Base-by-base conservation (phyloP, 2,888 invertebrate genomes). In the Sturmia bella region DNA sequence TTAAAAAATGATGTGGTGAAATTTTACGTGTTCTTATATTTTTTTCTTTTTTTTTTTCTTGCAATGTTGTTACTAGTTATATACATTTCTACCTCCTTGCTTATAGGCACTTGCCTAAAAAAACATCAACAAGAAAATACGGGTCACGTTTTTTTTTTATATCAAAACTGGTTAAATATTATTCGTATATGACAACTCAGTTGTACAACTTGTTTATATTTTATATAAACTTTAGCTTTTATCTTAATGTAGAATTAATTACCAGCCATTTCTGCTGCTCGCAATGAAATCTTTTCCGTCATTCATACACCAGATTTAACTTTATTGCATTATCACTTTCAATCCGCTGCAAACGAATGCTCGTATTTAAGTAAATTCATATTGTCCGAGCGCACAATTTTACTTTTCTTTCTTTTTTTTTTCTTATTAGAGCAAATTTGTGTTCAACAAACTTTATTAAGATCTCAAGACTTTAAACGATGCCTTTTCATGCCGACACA, bases 381-480 rank as follows among this genome's bases (percentile, higher is more conserved):
- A 68, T 66, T 54, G 57, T 50, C 45, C 45, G 61, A 15, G 50
- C 39, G 45, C 17, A 59, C 21, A 68, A 39, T 21, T 64, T 72
- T 70, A 7, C 9, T 32, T 7, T 3, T 7, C 9, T 32, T 32
- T 7, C 9, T 32, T 7, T 32, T 32, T 1, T 32, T 32, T 32
- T 32, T 32, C 32, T 74, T 76, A 66, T 81, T 78, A 74, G 52
- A 69, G 69, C 24, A 73, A 73, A 69, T 72, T 64, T 69, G 61
- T 69, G 61, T 54, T 54, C 5, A 57, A 54, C 32, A 27, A 72
- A 70, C 63, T 88, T 89, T 89, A 89, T 89, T 89, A 86, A 89
- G 89, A 89, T 89, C 87, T 89, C 88, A 89, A 88, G 88, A 88
- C 87, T 88, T 87, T 87, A 89, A 89, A 87, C 88, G 88, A 88